Conservation (phyloP, 2,113 vertebrate species). For the Perognathus longimembris region DNA sequence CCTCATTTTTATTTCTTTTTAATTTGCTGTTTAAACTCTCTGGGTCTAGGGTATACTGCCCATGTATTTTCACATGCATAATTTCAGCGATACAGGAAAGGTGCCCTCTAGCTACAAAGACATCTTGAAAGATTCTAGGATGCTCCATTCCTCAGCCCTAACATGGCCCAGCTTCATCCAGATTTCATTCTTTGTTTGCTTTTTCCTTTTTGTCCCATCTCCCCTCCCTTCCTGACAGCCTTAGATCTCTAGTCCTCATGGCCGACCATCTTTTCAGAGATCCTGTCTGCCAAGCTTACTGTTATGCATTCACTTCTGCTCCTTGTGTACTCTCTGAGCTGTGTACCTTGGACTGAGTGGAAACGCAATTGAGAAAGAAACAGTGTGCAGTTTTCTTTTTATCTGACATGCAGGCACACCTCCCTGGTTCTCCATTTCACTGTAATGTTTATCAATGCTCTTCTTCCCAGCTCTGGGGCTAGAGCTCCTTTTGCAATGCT, state of each 20-base stretch:
- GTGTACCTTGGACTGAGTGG: not conserved
- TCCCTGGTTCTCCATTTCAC: not conserved
- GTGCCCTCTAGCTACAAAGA: not conserved
- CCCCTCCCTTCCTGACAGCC: not conserved
- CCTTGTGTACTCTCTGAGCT: not conserved
- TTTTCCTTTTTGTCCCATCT: not conserved
- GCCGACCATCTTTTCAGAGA: conserved; percentile 7
- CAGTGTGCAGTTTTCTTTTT: not conserved
- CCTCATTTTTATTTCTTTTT: not conserved
- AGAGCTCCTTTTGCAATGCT: not conserved
- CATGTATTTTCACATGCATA: not conserved
- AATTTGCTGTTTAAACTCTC: not conserved
- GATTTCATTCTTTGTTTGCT: not conserved
- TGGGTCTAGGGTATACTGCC: not conserved
- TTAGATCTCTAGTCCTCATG: not conserved
- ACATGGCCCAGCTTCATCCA: not conserved
- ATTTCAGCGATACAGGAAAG: not conserved
- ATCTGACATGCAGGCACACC: not conserved
- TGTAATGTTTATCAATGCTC: not conserved
- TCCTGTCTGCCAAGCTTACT: not conserved
- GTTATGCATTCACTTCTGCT: not conserved
- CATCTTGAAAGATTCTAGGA: not conserved
- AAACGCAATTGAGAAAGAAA: conserved; percentile 45
- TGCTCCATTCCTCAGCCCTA: not conserved
- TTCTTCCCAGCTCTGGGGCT: not conserved